Conservation (phyloP, 2,113 vertebrate genomes). For the Micromys minutus region DNA sequence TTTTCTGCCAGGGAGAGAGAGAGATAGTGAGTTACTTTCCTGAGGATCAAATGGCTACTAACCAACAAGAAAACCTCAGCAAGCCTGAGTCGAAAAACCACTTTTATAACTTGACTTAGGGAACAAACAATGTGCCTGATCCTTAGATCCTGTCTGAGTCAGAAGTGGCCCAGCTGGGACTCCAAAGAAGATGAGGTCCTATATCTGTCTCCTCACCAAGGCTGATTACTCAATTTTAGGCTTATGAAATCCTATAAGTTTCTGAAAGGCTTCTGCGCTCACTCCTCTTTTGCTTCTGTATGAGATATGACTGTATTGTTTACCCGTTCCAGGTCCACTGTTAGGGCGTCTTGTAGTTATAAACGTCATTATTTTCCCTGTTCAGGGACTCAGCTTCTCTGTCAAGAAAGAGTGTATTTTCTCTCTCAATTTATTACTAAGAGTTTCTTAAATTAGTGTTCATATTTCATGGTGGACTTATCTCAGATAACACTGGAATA, state of each 20-base stretch:
- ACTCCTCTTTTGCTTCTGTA: not conserved
- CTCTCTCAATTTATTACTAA: not conserved
- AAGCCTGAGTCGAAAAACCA: not conserved
- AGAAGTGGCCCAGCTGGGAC: not conserved
- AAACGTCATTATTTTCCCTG: not conserved
- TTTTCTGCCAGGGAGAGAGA: not conserved
- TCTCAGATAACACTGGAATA: not conserved
- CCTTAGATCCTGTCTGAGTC: not conserved
- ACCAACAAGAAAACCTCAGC: not conserved
- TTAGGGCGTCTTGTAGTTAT: not conserved
- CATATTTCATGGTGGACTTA: not conserved
- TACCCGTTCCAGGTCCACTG: not conserved
- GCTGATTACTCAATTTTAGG: not conserved
- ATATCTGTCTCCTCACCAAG: not conserved
- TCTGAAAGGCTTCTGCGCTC: not conserved
- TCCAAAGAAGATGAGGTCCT: not conserved
- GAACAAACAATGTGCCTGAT: not conserved
- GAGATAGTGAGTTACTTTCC: not conserved
- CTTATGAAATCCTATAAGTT: not conserved
- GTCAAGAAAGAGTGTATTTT: not conserved
- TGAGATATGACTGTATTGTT: not conserved
- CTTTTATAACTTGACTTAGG: not conserved
- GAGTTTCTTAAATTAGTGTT: conserved; percentile 2
- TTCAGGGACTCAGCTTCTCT: not conserved
- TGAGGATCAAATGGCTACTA: not conserved